Conservation (phyloP, 2,888 invertebrate species). For the Pyrrhosoma nymphula region DNA sequence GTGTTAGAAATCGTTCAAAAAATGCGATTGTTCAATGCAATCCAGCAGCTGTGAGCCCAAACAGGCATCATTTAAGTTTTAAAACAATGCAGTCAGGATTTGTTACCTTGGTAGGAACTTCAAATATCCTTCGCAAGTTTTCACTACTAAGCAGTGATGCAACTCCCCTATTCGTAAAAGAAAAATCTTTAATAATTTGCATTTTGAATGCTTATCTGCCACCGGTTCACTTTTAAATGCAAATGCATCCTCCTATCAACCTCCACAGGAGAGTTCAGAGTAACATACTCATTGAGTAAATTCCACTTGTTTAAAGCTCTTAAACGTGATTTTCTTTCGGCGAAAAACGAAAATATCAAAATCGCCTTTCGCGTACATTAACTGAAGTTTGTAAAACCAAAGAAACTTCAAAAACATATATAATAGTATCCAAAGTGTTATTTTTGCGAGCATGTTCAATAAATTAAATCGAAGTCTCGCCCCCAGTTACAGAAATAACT, state of each 20-base stretch:
- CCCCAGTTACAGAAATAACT: no score
- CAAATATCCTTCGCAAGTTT: neutral
- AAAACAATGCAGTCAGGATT: neutral
- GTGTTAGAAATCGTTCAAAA: no score
- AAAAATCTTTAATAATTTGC: neutral
- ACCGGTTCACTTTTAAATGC: neutral
- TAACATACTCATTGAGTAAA: neutral
- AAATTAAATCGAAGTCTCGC: no score
- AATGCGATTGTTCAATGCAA: neutral
- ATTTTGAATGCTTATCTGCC: neutral
- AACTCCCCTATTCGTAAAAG: neutral
- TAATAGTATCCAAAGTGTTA: no score
- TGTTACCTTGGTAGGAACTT: neutral
- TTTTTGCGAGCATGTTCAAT: no score
- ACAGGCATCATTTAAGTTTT: neutral
- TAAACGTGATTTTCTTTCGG: no score
- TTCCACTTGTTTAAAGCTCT: neutral
- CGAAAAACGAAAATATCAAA: no score
- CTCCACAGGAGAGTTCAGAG: neutral
- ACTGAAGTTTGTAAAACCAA: no score
- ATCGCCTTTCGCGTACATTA: no score
- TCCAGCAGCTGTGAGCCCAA: neutral
- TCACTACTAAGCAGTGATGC: no score
- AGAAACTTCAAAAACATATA: no score
- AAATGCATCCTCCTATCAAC: neutral